Percentiles rank a stretch among this genome's conserved stretches.
Evolutionary conservation across 2,113 vertebrate genomes (phyloP).

Genomic region (Crotalus viridis): DNA sequence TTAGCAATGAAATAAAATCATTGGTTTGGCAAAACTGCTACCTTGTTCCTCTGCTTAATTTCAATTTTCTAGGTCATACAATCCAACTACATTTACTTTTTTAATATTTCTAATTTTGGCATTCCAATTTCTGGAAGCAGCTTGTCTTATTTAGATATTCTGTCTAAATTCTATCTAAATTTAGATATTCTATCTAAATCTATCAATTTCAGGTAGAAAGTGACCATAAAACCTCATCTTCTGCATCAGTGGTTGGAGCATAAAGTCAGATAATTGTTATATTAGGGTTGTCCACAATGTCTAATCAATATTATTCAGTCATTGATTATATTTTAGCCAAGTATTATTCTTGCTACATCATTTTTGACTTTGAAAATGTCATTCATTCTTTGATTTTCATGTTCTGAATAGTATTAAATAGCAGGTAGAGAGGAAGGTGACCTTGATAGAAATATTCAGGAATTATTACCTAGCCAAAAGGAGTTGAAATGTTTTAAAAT

Average conservation of each 20-base stretch:
- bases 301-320: background rate
- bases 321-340: background rate
- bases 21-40: background rate
- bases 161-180: no score
- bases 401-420: background rate
- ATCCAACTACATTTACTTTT: background rate
- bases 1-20: background rate
- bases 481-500: background rate
- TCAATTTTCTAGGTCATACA: background rate
- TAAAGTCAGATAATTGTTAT: background rate
- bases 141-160: background rate
- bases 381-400: background rate
- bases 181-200: no score
- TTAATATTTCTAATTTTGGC: background rate
- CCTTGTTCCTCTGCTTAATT: background rate
- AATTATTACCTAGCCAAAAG: background rate
- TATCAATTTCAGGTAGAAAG: background rate
- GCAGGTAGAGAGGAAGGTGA: background rate
- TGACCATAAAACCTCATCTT: background rate
- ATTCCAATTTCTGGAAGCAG: background rate
- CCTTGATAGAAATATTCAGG: background rate
- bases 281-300: background rate
- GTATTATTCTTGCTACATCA: background rate
- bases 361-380: background rate
- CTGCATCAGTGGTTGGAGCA: background rate